These are phyloP conservation scores for Daktulosphaira vitifoliae DNA, from an alignment of 1,140 invertebrate genomes.

Conservation along the genomic window DNA sequence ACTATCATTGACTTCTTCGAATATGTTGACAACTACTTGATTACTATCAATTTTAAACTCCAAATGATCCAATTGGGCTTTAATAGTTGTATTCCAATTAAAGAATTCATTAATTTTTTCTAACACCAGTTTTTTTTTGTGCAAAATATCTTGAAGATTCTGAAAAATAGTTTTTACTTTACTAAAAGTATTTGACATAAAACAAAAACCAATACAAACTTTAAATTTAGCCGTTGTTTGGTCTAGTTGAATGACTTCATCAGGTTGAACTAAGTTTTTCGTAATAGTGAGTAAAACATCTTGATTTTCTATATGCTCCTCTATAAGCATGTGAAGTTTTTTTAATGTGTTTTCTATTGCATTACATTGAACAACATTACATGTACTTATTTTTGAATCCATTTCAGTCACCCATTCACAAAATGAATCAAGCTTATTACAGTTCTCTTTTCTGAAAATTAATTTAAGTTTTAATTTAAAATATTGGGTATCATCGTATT, in stretches of 20 bases:
- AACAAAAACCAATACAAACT: background rate
- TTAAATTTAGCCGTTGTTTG: slow-evolving; percentile 1
- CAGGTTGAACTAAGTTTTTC: slow-evolving; percentile 66
- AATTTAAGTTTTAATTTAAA: too few species aligned
- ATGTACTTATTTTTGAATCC: slow-evolving; percentile 60
- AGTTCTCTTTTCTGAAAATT: slow-evolving; percentile 63
- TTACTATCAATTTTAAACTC: slow-evolving; percentile 68
- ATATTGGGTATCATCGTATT: too few species aligned
- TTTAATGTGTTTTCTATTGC: slow-evolving; percentile 63
- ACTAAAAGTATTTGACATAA: background rate
- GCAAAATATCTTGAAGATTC: slow-evolving; percentile 62
- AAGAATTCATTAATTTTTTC: slow-evolving; percentile 76
- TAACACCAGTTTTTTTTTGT: slow-evolving; percentile 61
- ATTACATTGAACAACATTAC: slow-evolving; percentile 47
- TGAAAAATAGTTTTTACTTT: slow-evolving; percentile 37
- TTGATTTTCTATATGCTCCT: slow-evolving; percentile 72
- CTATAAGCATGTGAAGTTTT: slow-evolving; percentile 64
- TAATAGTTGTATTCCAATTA: slow-evolving; percentile 71
- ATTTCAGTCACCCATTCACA: slow-evolving; percentile 75
- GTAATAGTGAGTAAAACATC: slow-evolving; percentile 63
- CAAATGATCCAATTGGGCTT: slow-evolving; percentile 66
- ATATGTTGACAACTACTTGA: slow-evolving; percentile 57
- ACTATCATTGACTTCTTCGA: slow-evolving; percentile 49
- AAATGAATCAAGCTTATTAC: slow-evolving; percentile 69
- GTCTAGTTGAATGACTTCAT: slow-evolving; percentile 47